Base-by-base conservation (phyloP, 2,888 invertebrate species). In the Pristionchus fissidentatus region DNA sequence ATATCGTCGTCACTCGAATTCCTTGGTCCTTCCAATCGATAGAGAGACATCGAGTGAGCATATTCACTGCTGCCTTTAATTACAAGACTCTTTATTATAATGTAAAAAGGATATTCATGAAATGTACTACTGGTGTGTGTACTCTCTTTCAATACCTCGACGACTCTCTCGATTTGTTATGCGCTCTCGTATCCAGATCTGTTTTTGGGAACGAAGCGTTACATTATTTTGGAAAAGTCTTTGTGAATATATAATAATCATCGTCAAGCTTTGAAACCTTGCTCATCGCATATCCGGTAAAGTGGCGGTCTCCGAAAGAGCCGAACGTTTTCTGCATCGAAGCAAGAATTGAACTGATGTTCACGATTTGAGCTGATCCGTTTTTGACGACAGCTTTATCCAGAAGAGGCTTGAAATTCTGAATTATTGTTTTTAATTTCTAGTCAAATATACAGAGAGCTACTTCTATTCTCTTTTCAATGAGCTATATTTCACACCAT, bases 1-100 rank as follows among this genome's bases (percentile, higher is more conserved):
- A 79, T 55, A 79, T 43, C 0, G 79, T 15, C 3, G 60, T 57
- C 43, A 79, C 55, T 26, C 57, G 26, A n/a, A 79, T 79, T 19
- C 38, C 35, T 4, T 79, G 57, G 3, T 79, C 32, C 57, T 35
- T 57, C 38, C 22, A 79, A 22, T 57, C 79, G 1, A 57, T 35
- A 0, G 79, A 55, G 26, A 79, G 79, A 13, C 29, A 29, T 1
- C 60, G 38, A 15, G 79, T 79, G 57, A 79, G 32, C 60, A 57
- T 55, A 46, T 79, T 79, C 41, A 79, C 35, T 41, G 79, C 79
- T 41, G 79, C 79, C 79, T 79, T 8, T 29, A 62, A 62, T 19
- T n/a, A 26, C n/a, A 26, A 26, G 15, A 62, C 15, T 52, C 13
- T 52, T 52, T 52, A 52, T n/a, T n/a, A n/a, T n/a, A n/a, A n/a